A percentile compares a stretch with the other conserved stretches of the same genome.
Evolutionary conservation across 2,113 vertebrate species (phyloP).

Genomic region (Tachuris rubrigastra): DNA sequence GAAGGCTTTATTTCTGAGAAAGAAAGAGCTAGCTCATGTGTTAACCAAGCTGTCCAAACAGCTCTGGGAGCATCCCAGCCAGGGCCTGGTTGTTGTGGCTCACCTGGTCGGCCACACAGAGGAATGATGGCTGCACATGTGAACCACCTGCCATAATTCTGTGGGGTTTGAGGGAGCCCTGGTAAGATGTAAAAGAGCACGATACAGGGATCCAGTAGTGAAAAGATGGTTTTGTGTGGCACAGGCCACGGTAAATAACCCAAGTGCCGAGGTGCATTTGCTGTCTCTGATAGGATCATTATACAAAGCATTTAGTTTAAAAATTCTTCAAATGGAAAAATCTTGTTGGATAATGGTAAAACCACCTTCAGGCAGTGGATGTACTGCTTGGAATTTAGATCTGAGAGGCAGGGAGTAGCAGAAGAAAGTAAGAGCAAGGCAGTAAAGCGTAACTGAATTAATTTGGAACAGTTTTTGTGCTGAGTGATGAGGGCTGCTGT

Average conservation of each 20-base stretch:
- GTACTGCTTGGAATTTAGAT: neutral
- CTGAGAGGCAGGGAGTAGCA: neutral
- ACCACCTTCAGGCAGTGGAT: neutral
- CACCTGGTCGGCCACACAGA: neutral
- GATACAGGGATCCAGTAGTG: neutral
- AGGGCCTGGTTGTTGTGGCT: neutral
- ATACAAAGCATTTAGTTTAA: neutral
- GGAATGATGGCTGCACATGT: neutral
- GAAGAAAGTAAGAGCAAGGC: neutral
- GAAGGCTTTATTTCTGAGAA: neutral
- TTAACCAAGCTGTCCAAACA: neutral
- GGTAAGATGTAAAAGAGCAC: accelerated
- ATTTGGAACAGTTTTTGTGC: neutral
- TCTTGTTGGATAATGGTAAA: neutral
- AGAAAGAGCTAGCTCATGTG: neutral
- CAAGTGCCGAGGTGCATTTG: neutral
- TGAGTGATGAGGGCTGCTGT: neutral
- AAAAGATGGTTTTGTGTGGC: neutral
- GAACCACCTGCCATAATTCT: neutral
- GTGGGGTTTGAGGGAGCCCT: neutral
- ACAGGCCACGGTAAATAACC: neutral
- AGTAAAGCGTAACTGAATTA: neutral
- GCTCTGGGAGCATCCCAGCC: neutral
- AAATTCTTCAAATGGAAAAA: neutral
- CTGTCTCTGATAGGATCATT: neutral